These are phyloP conservation scores for Eonycteris spelaea DNA, from an alignment of 2,113 vertebrate genomes.

Conservation along the genomic window DNA sequence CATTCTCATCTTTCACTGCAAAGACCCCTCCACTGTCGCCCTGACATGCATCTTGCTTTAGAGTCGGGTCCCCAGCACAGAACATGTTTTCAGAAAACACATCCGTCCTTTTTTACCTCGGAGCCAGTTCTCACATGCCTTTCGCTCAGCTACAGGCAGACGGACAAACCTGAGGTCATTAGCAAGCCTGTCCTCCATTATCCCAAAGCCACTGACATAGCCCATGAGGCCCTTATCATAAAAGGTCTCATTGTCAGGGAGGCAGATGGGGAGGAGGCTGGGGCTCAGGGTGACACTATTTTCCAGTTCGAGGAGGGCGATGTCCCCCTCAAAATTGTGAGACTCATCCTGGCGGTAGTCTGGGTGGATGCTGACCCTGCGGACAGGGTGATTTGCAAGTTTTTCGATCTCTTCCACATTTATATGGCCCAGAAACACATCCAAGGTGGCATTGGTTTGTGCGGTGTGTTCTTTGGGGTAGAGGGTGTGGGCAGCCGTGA, in stretches of 20 bases:
- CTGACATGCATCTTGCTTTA: slow-evolving; percentile 81
- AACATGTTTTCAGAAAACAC: slow-evolving; percentile 86
- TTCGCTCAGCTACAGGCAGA: slow-evolving; percentile 72
- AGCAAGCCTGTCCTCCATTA: slow-evolving; percentile 57
- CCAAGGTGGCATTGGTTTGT: slow-evolving; percentile 21
- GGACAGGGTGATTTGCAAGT: slow-evolving; percentile 74
- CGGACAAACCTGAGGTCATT: slow-evolving; percentile 77
- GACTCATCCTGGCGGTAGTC: slow-evolving; percentile 72
- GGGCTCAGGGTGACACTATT: slow-evolving; percentile 83
- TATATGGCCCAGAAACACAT: slow-evolving; percentile 79
- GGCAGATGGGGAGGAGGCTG: slow-evolving; percentile 88
- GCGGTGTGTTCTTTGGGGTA: rapidly evolving
- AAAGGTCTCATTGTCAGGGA: slow-evolving; percentile 81
- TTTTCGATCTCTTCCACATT: background rate
- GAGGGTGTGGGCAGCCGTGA: slow-evolving; percentile 92
- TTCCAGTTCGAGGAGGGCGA: slow-evolving; percentile 90
- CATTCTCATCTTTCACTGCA: slow-evolving; percentile 32
- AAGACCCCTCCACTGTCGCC: slow-evolving; percentile 85
- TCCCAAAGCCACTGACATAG: slow-evolving; percentile 91
- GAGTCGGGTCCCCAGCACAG: slow-evolving; percentile 79
- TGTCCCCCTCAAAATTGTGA: slow-evolving; percentile 87
- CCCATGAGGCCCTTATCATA: slow-evolving; percentile 72
- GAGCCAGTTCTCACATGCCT: slow-evolving; percentile 72
- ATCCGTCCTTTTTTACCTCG: background rate
- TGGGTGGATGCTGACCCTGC: slow-evolving; percentile 87